These are phyloP conservation scores for Myiagra hebetior DNA, from an alignment of 2,113 vertebrate species.

Conservation along the genomic window DNA sequence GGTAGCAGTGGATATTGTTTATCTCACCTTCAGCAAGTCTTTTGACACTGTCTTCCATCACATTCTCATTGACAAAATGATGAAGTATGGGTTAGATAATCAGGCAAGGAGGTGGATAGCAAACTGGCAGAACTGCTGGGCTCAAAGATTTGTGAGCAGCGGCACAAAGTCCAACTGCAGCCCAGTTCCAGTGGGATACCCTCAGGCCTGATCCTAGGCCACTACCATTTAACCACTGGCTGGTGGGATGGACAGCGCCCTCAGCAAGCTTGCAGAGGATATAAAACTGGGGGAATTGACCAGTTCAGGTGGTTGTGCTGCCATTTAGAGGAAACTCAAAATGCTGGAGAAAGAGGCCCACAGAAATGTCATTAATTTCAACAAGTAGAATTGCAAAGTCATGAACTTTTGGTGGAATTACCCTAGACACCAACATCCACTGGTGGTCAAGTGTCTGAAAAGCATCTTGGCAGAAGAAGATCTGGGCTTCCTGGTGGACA, in stretches of 20 bases:
- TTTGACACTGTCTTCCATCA: background rate
- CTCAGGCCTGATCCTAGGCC: background rate
- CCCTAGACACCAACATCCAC: accelerated
- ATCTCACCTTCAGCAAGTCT: background rate
- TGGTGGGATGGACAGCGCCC: background rate
- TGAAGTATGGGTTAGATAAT: background rate
- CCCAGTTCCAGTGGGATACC: too few species aligned
- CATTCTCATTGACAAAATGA: background rate
- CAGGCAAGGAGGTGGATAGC: background rate
- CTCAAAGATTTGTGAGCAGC: background rate
- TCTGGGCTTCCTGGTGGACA: background rate
- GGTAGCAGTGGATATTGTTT: background rate
- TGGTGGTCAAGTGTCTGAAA: background rate
- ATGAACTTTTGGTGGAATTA: background rate
- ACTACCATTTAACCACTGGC: background rate
- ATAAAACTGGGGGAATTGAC: background rate
- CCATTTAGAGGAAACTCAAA: background rate
- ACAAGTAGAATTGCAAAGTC: background rate
- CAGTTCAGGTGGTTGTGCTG: background rate
- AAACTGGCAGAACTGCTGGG: background rate
- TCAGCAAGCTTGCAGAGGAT: background rate
- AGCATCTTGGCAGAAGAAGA: background rate
- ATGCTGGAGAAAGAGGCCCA: background rate
- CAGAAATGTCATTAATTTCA: background rate
- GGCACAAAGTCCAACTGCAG: accelerated